phyloP scores from a whole-genome alignment of 92 coral and sea anemone genomes.

The Epizoanthus scotinus region DNA sequence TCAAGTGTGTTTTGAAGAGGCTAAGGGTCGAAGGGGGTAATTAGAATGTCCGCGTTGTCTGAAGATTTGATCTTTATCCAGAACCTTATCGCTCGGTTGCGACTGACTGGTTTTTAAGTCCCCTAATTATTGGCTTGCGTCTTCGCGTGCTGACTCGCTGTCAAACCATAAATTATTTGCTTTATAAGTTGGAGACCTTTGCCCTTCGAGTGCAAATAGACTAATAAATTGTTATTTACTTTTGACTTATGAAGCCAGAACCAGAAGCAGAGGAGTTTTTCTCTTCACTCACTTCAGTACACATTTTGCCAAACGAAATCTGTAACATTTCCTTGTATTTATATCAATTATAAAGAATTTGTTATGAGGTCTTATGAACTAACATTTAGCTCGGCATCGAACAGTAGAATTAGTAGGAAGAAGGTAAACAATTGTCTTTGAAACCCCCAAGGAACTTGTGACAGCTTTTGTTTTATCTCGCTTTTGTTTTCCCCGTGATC shows the following conservation, averaged over 20 bases:
- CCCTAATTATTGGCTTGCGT: constrained; percentile 29
- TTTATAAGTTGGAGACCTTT: constrained; percentile 7
- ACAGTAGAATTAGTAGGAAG: constrained; percentile 20
- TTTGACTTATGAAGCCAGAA: not conserved
- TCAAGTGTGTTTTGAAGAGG: no score
- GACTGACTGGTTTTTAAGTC: not conserved
- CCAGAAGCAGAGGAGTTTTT: not conserved
- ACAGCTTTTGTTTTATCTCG: constrained; percentile 4
- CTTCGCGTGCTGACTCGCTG: constrained; percentile 34
- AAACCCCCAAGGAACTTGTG: constrained; percentile 10
- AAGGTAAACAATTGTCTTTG: constrained; percentile 8
- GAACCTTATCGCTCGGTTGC: not conserved
- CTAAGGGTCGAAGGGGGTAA: no score
- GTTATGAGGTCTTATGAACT: not conserved
- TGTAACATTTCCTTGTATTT: constrained; percentile 7
- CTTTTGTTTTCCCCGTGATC: not conserved
- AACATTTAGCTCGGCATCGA: not conserved
- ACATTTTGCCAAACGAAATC: not conserved
- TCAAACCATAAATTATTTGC: constrained; percentile 22
- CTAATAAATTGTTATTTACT: not conserved
- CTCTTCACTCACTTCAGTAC: not conserved
- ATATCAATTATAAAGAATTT: no score
- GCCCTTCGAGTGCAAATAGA: constrained; percentile 12
- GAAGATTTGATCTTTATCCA: no score
- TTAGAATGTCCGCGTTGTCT: no score